These are phyloP conservation scores for Manis javanica DNA, from an alignment of 2,797 vertebrate genomes.

Conservation along the genomic window DNA sequence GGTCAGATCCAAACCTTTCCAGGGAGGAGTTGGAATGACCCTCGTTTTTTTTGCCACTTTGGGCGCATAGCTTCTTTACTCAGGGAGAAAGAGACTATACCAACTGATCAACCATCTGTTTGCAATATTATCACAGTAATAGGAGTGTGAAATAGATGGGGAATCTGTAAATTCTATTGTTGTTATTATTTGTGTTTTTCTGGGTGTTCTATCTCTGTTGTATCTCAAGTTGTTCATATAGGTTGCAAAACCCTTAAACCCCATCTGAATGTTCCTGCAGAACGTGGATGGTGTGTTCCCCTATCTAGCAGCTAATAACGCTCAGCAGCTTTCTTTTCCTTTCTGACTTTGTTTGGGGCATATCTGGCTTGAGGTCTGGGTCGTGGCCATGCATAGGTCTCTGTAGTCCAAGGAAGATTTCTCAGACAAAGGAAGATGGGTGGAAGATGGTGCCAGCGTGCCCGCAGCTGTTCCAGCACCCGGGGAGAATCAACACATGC, in stretches of 20 bases:
- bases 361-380: conserved; percentile 62
- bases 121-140: neutral
- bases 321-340: conserved; percentile 62
- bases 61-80: neutral
- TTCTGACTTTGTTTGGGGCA: conserved; percentile 64
- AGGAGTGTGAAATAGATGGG: neutral
- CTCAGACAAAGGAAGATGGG: conserved; percentile 24
- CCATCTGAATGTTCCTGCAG: conserved; percentile 26
- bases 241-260: conserved; percentile 61
- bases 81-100: neutral
- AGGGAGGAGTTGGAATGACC: neutral
- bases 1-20: neutral
- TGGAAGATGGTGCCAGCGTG: neutral
- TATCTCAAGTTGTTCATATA: conserved; percentile 66
- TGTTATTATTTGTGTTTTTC: conserved; percentile 22
- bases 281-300: neutral
- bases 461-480: neutral
- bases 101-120: neutral
- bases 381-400: neutral
- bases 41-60: neutral
- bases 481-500: neutral
- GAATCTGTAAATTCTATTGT: neutral
- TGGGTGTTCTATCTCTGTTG: neutral
- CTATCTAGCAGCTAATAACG: conserved; percentile 71
- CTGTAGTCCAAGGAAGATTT: conserved; percentile 44